phyloP scores from a whole-genome alignment of 2,888 invertebrate species.

The Cryptus viduatorius region DNA sequence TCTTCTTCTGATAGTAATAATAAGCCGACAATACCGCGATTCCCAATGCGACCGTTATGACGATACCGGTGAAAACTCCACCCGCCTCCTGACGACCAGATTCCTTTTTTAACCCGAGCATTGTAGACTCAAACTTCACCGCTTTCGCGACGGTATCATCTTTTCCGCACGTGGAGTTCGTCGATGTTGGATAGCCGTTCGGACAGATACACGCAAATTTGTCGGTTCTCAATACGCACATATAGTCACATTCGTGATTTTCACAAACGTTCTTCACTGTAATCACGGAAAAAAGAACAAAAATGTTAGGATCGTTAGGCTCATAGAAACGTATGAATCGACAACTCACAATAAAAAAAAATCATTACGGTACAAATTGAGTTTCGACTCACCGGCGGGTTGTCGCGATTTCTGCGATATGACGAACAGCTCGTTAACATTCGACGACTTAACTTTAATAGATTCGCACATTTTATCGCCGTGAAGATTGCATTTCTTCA shows the following conservation, averaged over 20 bases:
- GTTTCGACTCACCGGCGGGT: slow-evolving; percentile 79
- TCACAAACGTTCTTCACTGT: slow-evolving; percentile 86
- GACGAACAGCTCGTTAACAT: slow-evolving; percentile 85
- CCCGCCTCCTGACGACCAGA: slow-evolving; percentile 36
- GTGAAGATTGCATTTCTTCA: slow-evolving; percentile 88
- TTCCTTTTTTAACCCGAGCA: slow-evolving; percentile 47
- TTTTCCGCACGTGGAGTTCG: slow-evolving; percentile 64
- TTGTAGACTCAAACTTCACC: slow-evolving; percentile 46
- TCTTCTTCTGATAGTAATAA: slow-evolving; percentile 76
- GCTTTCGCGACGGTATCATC: slow-evolving; percentile 31
- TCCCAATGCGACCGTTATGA: slow-evolving; percentile 68
- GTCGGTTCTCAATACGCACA: slow-evolving; percentile 87
- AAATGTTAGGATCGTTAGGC: not conserved
- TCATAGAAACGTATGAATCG: not conserved
- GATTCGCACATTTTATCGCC: slow-evolving; percentile 85
- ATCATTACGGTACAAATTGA: not conserved
- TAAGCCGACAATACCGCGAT: slow-evolving; percentile 70
- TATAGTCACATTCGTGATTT: slow-evolving; percentile 86
- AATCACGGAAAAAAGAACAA: slow-evolving; percentile 2
- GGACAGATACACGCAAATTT: slow-evolving; percentile 87
- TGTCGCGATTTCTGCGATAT: slow-evolving; percentile 87
- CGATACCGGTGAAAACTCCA: slow-evolving; percentile 69
- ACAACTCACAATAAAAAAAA: not conserved
- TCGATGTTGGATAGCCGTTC: slow-evolving; percentile 82
- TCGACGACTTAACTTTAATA: slow-evolving; percentile 85